Percentiles rank a stretch among this genome's conserved stretches.
These are phyloP conservation scores for Platalea minor DNA, from an alignment of 2,797 vertebrate genomes.

Conservation along the genomic window DNA sequence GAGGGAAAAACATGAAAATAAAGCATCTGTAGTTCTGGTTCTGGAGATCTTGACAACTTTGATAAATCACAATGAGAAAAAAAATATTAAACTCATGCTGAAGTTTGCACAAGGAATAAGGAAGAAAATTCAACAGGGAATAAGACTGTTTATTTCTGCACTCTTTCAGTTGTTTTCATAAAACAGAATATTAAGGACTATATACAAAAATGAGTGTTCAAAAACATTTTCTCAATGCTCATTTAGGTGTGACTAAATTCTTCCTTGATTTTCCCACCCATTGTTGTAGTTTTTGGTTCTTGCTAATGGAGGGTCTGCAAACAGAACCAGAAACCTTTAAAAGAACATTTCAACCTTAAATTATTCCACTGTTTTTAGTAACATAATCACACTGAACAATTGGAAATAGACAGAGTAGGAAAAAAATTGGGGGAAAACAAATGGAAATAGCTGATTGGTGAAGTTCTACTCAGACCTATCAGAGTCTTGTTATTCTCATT, in stretches of 20 bases:
- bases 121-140: background rate
- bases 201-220: background rate
- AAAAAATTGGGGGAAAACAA: background rate
- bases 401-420: background rate
- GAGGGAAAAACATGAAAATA: background rate
- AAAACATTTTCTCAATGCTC: background rate
- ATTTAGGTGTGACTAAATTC: background rate
- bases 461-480: background rate
- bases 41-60: background rate
- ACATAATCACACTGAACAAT: background rate
- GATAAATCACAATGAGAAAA: conserved; percentile 2
- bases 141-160: background rate
- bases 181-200: background rate
- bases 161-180: background rate
- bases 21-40: background rate
- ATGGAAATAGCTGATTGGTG: background rate
- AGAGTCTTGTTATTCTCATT: background rate
- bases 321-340: background rate
- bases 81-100: background rate
- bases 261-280: background rate
- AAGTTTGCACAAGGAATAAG: background rate
- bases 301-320: background rate
- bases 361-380: background rate
- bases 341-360: background rate
- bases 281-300: background rate